phyloP scores from a whole-genome alignment of 2,113 vertebrate species.

The Xiphorhynchus elegans region DNA sequence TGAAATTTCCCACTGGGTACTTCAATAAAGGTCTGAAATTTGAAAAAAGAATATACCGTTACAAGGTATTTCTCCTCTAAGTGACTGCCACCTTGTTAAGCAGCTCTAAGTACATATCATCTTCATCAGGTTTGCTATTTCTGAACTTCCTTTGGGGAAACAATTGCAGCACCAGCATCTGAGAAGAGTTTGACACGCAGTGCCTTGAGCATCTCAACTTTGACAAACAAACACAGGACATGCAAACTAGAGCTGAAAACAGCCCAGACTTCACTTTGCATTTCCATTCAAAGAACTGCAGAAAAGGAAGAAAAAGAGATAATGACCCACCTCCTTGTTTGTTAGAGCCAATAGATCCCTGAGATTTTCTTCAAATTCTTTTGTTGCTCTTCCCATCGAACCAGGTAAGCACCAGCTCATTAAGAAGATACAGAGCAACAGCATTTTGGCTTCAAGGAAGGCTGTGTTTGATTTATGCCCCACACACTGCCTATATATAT shows the following conservation, averaged over 20 bases:
- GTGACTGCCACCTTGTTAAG: not conserved
- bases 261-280: not conserved
- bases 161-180: constrained; percentile 10
- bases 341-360: not conserved
- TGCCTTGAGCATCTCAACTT: not conserved
- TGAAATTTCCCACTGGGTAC: not conserved
- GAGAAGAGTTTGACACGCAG: not conserved
- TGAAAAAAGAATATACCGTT: not conserved
- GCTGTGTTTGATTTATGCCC: not conserved
- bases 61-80: not conserved
- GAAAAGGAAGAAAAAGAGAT: not conserved
- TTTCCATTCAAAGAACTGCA: not conserved
- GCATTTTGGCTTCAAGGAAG: constrained; percentile 38
- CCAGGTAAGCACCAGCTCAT: not conserved
- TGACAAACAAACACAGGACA: not conserved
- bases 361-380: not conserved
- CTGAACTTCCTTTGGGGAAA: constrained; percentile 67
- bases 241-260: not conserved
- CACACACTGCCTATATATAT: constrained; percentile 50
- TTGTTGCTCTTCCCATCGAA: not conserved
- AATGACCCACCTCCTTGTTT: not conserved
- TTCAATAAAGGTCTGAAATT: constrained; percentile 4
- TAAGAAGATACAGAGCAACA: not conserved
- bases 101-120: constrained; percentile 2
- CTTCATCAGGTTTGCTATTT: constrained; percentile 63